Percentiles rank a stretch among this genome's conserved stretches.
Evolutionary conservation across 2,113 vertebrate genomes (phyloP).

Genomic region (Calcarius ornatus): DNA sequence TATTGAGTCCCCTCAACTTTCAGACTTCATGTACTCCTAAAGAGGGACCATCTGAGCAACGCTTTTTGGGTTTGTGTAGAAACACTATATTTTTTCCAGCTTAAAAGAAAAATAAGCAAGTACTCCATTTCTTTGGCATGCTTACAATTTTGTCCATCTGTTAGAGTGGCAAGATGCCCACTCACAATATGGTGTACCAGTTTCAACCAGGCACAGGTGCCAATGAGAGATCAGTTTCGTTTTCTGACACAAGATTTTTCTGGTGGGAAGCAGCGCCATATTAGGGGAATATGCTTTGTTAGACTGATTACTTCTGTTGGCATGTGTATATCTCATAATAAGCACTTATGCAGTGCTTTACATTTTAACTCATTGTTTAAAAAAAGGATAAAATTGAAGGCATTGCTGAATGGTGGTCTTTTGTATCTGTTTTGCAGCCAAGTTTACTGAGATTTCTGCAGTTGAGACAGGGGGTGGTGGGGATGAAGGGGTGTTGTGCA

Average conservation of each 20-base stretch:
- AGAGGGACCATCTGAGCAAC: background rate
- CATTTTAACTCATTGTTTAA: background rate
- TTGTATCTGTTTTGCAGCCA: background rate
- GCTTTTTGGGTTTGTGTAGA: background rate
- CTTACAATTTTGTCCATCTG: slow-evolving; percentile 62
- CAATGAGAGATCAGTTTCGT: slow-evolving; percentile 39
- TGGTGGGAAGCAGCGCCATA: slow-evolving; percentile 8
- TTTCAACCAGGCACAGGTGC: slow-evolving; percentile 60
- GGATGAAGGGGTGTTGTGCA: background rate
- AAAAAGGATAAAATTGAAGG: background rate
- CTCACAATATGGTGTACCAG: slow-evolving; percentile 62
- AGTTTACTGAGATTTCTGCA: background rate
- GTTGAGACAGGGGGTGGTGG: background rate
- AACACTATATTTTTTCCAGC: background rate
- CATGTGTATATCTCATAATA: slow-evolving; percentile 31
- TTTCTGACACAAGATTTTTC: slow-evolving; percentile 63
- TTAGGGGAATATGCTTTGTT: slow-evolving; percentile 58
- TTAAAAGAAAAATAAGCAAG: slow-evolving; percentile 8
- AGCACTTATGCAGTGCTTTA: slow-evolving; percentile 2
- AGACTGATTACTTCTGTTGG: slow-evolving; percentile 64
- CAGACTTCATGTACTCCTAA: background rate
- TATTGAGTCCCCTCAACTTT: background rate
- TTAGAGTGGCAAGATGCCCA: slow-evolving; percentile 65
- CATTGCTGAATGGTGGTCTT: background rate
- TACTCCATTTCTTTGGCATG: slow-evolving; percentile 49